Evolutionary conservation across 2,113 vertebrate genomes (phyloP), one percentile per base, ranked within the genome.

Genomic region (Corythaixoides concolor): DNA sequence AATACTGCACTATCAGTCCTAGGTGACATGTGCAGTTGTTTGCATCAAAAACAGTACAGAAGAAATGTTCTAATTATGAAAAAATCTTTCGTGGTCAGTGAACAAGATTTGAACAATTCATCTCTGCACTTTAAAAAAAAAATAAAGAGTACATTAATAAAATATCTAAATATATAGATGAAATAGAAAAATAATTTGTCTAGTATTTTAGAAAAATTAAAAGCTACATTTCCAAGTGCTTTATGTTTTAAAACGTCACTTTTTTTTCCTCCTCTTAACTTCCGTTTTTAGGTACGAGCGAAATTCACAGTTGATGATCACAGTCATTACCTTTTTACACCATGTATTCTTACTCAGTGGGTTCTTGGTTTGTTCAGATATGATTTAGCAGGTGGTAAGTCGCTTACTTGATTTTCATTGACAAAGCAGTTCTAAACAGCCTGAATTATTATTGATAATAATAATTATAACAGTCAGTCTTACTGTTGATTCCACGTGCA

Each of bases 291-390:
- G 99, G 98, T 99, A 62, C 99, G 98, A 97, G 97, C 98, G 8
- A 99, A 98, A 96, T 99, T 99, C 96, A 99, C 98, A 5, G 98
- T 99, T 89, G 99, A 99, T 94, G 99, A 99, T 95, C 98, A 98
- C 95, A 99, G 99, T 95, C 99, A 99, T 97, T 99, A 99, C 94
- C 97, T 99, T 39, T 99, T 99, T 92, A 99, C 99, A 35, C 99
- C 99, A 7, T 98, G 99, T 63, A 97, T 99, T 97, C 99, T 99
- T 94, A 99, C 99, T 47, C 99, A 99, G 69, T 99, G 99, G 99
- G 98, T 99, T 79, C 98, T 99, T 95, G 99, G 99, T 87, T 98
- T 99, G 93, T 98, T 99, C 94, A 98, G 99, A 98, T 99, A 99
- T 15, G 97, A 99, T 98, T 98, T 99, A 96, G 98, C 98, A 91